Percentiles rank a stretch among this genome's conserved stretches.
phyloP scores from a whole-genome alignment of 1,140 invertebrate genomes.

The Campoletis sonorensis region DNA sequence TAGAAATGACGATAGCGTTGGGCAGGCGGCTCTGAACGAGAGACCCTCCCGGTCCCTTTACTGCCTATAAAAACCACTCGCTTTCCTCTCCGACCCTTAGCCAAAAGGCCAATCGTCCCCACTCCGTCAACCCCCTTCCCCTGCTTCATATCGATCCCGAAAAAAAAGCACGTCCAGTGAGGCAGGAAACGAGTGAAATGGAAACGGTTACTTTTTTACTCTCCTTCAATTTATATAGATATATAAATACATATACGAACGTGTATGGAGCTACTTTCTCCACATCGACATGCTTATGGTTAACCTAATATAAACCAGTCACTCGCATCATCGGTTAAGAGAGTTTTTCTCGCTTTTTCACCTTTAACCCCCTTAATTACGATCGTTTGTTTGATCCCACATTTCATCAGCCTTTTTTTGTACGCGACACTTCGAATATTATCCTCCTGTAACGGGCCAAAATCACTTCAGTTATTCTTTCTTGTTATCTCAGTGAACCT shows the following conservation, averaged over 20 bases:
- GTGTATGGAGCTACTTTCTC: not conserved
- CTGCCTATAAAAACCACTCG: slow-evolving; percentile 77
- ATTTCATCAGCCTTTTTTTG: not conserved
- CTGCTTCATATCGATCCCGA: slow-evolving; percentile 63
- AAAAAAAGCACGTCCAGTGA: slow-evolving; percentile 49
- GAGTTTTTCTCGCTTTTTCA: slow-evolving; percentile 11
- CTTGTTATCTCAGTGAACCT: too few relatives aligned
- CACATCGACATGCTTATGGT: not conserved
- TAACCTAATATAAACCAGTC: not conserved
- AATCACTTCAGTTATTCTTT: slow-evolving; percentile 1
- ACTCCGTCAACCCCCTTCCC: slow-evolving; percentile 49
- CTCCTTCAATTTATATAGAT: not conserved
- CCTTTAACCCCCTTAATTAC: slow-evolving; percentile 1
- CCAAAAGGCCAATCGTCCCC: slow-evolving; percentile 74
- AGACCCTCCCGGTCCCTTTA: slow-evolving; percentile 73
- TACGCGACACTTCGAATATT: too few relatives aligned
- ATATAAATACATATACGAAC: not conserved
- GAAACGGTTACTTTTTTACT: slow-evolving; percentile 50
- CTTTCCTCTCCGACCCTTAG: slow-evolving; percentile 73
- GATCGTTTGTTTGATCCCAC: not conserved
- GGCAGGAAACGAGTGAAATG: slow-evolving; percentile 37
- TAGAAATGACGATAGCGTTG: slow-evolving; percentile 57
- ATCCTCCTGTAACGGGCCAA: too few relatives aligned
- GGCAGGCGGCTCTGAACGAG: slow-evolving; percentile 36
- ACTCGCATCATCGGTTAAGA: not conserved